These are phyloP conservation scores for Pocota personata DNA, from an alignment of 2,888 invertebrate genomes.

Conservation along the genomic window DNA sequence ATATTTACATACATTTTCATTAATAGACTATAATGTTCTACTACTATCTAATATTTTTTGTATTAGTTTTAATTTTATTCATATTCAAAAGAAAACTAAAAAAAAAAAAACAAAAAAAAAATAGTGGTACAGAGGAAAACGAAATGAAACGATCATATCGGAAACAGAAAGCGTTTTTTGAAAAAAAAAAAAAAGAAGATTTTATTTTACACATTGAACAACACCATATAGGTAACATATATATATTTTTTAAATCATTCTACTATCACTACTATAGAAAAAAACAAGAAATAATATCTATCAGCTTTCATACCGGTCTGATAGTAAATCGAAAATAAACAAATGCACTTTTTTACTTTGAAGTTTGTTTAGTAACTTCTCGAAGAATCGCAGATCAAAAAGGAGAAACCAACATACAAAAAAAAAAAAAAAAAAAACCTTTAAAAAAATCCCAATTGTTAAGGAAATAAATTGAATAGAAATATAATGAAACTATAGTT, in stretches of 20 bases:
- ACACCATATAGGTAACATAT: slow-evolving; percentile 11
- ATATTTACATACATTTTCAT: slow-evolving; percentile 22
- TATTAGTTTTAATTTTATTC: slow-evolving; percentile 17
- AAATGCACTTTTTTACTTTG: slow-evolving; percentile 54
- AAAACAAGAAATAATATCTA: neutral
- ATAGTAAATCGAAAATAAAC: slow-evolving; percentile 1
- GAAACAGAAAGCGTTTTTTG: slow-evolving; percentile 30
- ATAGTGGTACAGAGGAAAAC: slow-evolving; percentile 21
- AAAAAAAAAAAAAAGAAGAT: slow-evolving; percentile 19
- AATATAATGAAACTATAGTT: slow-evolving; percentile 27
- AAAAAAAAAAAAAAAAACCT: neutral
- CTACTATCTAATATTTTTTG: slow-evolving; percentile 1
- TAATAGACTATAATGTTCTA: slow-evolving; percentile 1
- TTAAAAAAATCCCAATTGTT: slow-evolving; percentile 31
- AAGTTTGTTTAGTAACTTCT: slow-evolving; percentile 68
- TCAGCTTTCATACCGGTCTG: neutral
- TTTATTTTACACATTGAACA: slow-evolving; percentile 45
- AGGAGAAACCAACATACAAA: neutral
- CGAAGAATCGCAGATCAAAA: neutral
- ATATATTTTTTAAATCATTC: slow-evolving; percentile 60
- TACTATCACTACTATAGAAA: slow-evolving; percentile 38
- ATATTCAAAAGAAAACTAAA: neutral
- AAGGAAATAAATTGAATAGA: slow-evolving; percentile 32
- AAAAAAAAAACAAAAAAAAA: neutral
- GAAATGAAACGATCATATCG: slow-evolving; percentile 67